Conservation (phyloP, 2,797 vertebrate species). For the Toxotes lorentzi region DNA sequence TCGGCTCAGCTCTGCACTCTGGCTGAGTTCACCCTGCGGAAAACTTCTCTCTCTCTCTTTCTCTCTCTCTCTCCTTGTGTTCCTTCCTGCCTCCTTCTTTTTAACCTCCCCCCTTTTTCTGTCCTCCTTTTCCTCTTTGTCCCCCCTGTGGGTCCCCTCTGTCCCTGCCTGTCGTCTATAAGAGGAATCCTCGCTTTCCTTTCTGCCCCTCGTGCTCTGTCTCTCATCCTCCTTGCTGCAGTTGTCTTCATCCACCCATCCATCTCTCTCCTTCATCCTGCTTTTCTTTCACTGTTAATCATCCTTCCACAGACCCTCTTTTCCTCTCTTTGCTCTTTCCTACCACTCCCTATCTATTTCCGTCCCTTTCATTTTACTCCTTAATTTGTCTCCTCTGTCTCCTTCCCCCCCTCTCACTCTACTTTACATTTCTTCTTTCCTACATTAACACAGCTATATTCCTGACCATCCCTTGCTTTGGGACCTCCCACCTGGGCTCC, state of each 20-base stretch:
- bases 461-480: not conserved
- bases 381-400: conserved; percentile 25
- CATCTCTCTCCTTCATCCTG: conserved; percentile 13
- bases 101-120: conserved; percentile 4
- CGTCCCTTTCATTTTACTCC: conserved; percentile 32
- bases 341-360: conserved; percentile 29
- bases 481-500: conserved; percentile 10
- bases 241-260: conserved; percentile 13
- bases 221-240: conserved; percentile 38
- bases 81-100: not conserved
- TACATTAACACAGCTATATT: conserved; percentile 11
- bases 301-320: conserved; percentile 4
- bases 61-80: not conserved
- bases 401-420: not conserved
- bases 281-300: conserved; percentile 32
- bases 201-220: not conserved
- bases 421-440: conserved; percentile 11
- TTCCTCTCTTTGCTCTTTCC: conserved; percentile 19
- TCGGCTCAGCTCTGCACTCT: conserved; percentile 56
- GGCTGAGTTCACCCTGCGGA: conserved; percentile 65
- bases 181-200: conserved; percentile 6
- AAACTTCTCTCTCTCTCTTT: conserved; percentile 50
- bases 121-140: conserved; percentile 5
- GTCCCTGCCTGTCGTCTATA: conserved; percentile 2
- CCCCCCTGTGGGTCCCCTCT: not conserved